Evolutionary conservation across 2,113 vertebrate genomes (phyloP).

Genomic region (Hylia prasina): DNA sequence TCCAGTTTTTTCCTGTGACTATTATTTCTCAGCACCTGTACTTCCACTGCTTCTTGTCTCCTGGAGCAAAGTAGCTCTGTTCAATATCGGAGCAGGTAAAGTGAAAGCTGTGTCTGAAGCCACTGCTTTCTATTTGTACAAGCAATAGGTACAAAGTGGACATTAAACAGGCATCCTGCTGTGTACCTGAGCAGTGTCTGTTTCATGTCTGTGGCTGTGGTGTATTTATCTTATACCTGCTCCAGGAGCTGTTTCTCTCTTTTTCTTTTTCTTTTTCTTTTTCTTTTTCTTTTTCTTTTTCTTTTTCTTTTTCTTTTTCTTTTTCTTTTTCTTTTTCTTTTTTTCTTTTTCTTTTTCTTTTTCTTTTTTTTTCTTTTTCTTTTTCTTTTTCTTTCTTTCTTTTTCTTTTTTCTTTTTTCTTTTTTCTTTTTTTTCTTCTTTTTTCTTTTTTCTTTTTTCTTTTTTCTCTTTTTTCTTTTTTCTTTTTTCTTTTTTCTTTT

Average conservation of each 20-base stretch:
- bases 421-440: too few relatives aligned
- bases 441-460: accelerated
- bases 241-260: background rate
- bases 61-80: conserved; percentile 56
- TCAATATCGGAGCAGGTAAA: conserved; percentile 67
- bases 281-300: accelerated
- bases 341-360: accelerated
- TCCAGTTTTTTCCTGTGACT: conserved; percentile 35
- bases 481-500: accelerated
- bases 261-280: too few relatives aligned
- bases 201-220: conserved; percentile 42
- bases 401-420: accelerated
- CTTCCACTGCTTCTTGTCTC: conserved; percentile 67
- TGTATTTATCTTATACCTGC: conserved; percentile 58
- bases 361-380: accelerated
- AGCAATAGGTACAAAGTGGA: conserved; percentile 60
- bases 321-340: accelerated
- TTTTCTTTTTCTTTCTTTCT: accelerated
- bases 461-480: accelerated
- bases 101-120: conserved; percentile 29
- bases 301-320: accelerated
- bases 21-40: conserved; percentile 68
- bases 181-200: conserved; percentile 64
- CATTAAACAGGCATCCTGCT: conserved; percentile 67
- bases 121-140: conserved; percentile 52